A percentile compares a stretch with the other conserved stretches of the same genome.
These are phyloP conservation scores for Diabrotica undecimpunctata DNA, from an alignment of 1,140 invertebrate species.

Conservation along the genomic window DNA sequence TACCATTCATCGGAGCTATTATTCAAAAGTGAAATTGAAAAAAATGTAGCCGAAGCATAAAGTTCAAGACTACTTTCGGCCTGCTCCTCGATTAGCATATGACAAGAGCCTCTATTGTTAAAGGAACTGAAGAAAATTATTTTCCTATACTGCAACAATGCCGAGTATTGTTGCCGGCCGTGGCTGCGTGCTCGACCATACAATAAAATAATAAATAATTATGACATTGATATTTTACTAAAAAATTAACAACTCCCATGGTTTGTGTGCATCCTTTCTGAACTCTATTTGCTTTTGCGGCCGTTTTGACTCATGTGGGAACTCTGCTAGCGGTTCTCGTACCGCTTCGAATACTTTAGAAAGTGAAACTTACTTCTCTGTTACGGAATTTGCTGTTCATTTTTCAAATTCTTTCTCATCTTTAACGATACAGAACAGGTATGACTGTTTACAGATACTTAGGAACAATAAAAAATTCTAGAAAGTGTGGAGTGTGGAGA, in stretches of 20 bases:
- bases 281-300: neutral
- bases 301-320: neutral
- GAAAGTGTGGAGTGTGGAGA: too few relatives aligned
- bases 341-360: too few relatives aligned
- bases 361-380: too few relatives aligned
- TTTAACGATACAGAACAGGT: too few relatives aligned
- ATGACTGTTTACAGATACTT: too few relatives aligned
- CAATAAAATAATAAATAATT: constrained; percentile 22
- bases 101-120: constrained; percentile 18
- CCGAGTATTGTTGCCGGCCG: constrained; percentile 8
- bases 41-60: constrained; percentile 10
- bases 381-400: too few relatives aligned
- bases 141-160: constrained; percentile 11
- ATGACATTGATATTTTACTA: constrained; percentile 18
- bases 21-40: constrained; percentile 7
- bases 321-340: too few relatives aligned
- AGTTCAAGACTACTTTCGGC: constrained; percentile 13
- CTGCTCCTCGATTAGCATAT: constrained; percentile 13
- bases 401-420: too few relatives aligned
- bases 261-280: neutral
- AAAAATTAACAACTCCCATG: constrained; percentile 13
- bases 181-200: constrained; percentile 7
- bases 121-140: constrained; percentile 17
- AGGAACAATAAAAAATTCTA: too few relatives aligned
- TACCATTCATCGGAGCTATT: constrained; percentile 5